phyloP scores from a whole-genome alignment of 37 sponge, comb jelly and placozoan genomes.

The Axinella damicornis region DNA sequence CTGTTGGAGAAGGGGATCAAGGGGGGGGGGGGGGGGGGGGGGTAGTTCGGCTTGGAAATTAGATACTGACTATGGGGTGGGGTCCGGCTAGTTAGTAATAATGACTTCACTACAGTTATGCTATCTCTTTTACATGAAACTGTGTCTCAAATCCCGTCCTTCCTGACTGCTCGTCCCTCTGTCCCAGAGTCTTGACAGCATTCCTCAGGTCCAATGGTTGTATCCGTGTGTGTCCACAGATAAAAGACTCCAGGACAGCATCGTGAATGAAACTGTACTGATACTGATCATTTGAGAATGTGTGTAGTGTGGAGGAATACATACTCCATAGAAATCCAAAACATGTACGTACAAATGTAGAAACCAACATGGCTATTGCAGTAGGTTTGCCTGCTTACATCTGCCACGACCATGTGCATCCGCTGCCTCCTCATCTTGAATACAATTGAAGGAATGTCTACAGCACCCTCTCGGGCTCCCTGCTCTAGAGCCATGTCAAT shows the following conservation, averaged over 20 bases:
- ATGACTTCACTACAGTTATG: too few relatives aligned
- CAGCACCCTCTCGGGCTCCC: conserved; percentile 37
- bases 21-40: too few relatives aligned
- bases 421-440: conserved; percentile 64
- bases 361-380: too few relatives aligned
- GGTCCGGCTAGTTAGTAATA: too few relatives aligned
- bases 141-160: conserved; percentile 40
- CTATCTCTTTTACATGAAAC: conserved; percentile 35
- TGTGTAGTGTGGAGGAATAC: too few relatives aligned
- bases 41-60: too few relatives aligned
- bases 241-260: conserved; percentile 60
- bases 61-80: too few relatives aligned
- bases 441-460: conserved; percentile 63
- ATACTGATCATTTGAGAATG: conserved; percentile 22
- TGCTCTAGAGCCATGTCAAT: conserved; percentile 74
- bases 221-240: conserved; percentile 56
- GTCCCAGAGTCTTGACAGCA: background rate
- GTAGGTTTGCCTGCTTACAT: conserved; percentile 7
- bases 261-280: conserved; percentile 71
- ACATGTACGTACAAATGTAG: too few relatives aligned
- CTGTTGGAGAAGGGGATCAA: too few relatives aligned
- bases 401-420: conserved; percentile 73
- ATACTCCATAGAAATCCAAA: too few relatives aligned
- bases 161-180: background rate
- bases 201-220: conserved; percentile 5